Evolutionary conservation across 2,113 vertebrate species (phyloP).

Genomic region (Copsychus sechellarum): DNA sequence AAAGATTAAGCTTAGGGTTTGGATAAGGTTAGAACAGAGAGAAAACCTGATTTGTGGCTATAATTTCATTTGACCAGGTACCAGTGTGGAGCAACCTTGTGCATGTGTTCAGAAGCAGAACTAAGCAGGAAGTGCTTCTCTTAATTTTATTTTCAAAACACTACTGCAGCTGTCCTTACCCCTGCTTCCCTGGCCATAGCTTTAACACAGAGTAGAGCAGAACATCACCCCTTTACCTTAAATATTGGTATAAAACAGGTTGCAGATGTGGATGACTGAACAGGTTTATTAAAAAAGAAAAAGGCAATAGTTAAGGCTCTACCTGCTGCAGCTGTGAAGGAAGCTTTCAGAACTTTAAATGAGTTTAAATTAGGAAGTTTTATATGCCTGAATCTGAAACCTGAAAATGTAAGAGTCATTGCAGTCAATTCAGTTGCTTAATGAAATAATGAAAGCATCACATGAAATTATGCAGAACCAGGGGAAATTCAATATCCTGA

Average conservation of each 20-base stretch:
- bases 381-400: conserved; percentile 13
- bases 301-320: background rate
- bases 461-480: conserved; percentile 43
- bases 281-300: background rate
- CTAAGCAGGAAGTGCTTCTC: background rate
- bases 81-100: background rate
- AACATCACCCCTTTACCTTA: background rate
- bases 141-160: background rate
- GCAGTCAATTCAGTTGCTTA: conserved; percentile 21
- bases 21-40: background rate
- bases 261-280: background rate
- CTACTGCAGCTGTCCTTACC: background rate
- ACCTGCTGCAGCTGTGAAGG: background rate
- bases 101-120: background rate
- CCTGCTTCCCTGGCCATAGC: background rate
- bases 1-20: background rate
- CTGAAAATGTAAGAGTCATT: conserved; percentile 5
- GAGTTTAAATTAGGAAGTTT: conserved; percentile 24
- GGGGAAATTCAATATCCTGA: conserved; percentile 44
- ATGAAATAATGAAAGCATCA: conserved; percentile 41
- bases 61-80: background rate
- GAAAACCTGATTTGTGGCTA: background rate
- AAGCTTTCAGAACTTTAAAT: background rate
- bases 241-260: background rate
- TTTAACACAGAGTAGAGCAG: background rate